Evolutionary conservation across 2,888 invertebrate species (phyloP).

Genomic region (Odontomyia ornata): DNA sequence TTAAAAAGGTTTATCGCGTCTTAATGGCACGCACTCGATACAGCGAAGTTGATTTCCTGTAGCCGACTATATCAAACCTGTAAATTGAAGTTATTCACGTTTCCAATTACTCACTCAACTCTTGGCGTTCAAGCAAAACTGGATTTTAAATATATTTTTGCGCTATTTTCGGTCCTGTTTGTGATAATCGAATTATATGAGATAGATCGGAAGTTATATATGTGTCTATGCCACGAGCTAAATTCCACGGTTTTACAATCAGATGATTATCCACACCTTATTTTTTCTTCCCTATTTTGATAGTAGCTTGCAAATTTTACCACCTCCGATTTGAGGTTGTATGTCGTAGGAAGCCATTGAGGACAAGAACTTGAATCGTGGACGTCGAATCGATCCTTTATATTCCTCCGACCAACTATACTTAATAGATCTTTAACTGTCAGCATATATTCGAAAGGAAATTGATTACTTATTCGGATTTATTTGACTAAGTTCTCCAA

Average conservation of each 20-base stretch:
- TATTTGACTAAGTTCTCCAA: no score
- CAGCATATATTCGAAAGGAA: constrained; percentile 88
- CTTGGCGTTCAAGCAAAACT: constrained; percentile 77
- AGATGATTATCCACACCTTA: constrained; percentile 82
- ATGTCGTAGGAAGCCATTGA: constrained; percentile 85
- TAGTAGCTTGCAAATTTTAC: constrained; percentile 80
- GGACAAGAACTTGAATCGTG: constrained; percentile 70
- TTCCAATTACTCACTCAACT: constrained; percentile 78
- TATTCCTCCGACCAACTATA: constrained; percentile 73
- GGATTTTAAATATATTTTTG: constrained; percentile 87
- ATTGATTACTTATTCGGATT: constrained; percentile 84
- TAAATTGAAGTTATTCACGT: no score
- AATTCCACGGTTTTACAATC: constrained; percentile 94
- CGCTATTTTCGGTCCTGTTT: constrained; percentile 87
- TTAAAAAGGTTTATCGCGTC: no score
- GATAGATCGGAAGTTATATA: constrained; percentile 81
- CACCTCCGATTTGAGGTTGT: constrained; percentile 85
- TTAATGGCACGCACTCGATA: no score
- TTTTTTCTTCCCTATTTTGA: constrained; percentile 72
- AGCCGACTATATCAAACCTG: no score
- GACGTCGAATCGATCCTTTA: constrained; percentile 59
- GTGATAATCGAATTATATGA: constrained; percentile 79
- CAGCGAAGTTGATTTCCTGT: no score
- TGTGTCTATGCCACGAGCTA: constrained; percentile 87
- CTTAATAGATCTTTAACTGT: no score